Base-by-base conservation (phyloP, 2,113 vertebrate genomes). In the Anhinga anhinga region DNA sequence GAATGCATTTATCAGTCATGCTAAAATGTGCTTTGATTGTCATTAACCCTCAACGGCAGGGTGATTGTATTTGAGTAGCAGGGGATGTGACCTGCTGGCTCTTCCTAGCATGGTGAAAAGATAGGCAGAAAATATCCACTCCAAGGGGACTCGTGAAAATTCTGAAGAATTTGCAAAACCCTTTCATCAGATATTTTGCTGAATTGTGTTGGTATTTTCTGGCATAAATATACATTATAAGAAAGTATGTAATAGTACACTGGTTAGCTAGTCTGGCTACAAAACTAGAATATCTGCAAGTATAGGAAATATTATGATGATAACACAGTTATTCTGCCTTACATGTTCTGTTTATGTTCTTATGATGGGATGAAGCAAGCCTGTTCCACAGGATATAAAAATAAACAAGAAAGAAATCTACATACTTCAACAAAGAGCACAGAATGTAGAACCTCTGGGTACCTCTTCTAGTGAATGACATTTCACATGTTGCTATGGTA, bases 201-300 rank as follows among this genome's bases (percentile, higher is more conserved):
- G 81, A 91, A 91, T 96, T 93, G 20, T 53, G 50, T 74, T 78
- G 71, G 72, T 87, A 71, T 93, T 93, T 94, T 63, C 73, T 70
- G 85, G 80, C 52, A 87, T 66, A 82, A 59, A 53, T 58, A 62
- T 38, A 85, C 11, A 26, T 88, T 80, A 63, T 74, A 89, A 91
- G 49, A 40, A 93, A 93, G 30, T 72, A 47, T 65, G 71, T 74
- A 91, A 63, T 71, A 59, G 94, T 95, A 58, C 40, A 67, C 19
- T 13, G 32, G 59, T 30, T 94, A 94, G 63, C 50, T 94, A 88
- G 56, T 78, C 63, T 82, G 50, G 50, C 69, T 93, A 85, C 50
- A 77, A 69, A 91, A 82, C 12, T 36, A 56, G 85, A 90, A 38
- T 87, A 74, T 82, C 84, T 93, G 89, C 71, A 97, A 96, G 90